A percentile compares a stretch with the other conserved stretches of the same genome.
These are phyloP conservation scores for Myopa tessellatipennis DNA, from an alignment of 2,888 invertebrate species.

Conservation along the genomic window DNA sequence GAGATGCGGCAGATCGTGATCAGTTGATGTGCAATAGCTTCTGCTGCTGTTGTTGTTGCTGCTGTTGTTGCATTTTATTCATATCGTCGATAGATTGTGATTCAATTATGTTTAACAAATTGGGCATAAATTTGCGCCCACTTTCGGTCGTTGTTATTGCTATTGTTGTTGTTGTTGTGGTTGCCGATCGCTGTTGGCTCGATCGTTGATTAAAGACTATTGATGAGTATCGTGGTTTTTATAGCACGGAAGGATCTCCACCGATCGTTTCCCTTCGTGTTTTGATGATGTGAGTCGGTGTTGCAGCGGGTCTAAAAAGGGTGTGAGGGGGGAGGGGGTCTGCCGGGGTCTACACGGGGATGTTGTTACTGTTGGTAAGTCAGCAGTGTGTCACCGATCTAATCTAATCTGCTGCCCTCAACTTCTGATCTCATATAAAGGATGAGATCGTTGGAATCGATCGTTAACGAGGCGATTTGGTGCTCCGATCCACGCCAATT, in stretches of 20 bases:
- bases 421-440: no score
- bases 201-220: slow-evolving; percentile 9
- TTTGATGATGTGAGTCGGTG: slow-evolving; percentile 3
- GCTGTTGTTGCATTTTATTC: slow-evolving; percentile 7
- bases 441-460: no score
- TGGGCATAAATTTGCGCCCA: slow-evolving; percentile 38
- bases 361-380: no score
- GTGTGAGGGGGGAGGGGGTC: no score
- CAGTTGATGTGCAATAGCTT: neutral
- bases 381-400: no score
- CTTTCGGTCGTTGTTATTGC: slow-evolving; percentile 25
- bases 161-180: slow-evolving; percentile 13
- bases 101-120: slow-evolving; percentile 36
- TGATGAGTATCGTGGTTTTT: neutral
- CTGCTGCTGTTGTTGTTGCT: slow-evolving; percentile 21
- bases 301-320: slow-evolving; percentile 3
- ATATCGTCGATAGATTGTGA: slow-evolving; percentile 13
- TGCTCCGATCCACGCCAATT: no score
- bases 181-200: neutral
- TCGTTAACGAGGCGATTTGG: no score
- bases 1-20: slow-evolving; percentile 8
- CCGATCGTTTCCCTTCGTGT: neutral
- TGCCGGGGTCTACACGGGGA: no score
- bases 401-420: no score
- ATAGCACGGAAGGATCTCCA: neutral